Base-by-base conservation (phyloP, 2,888 invertebrate species). In the Lysandra coridon region DNA sequence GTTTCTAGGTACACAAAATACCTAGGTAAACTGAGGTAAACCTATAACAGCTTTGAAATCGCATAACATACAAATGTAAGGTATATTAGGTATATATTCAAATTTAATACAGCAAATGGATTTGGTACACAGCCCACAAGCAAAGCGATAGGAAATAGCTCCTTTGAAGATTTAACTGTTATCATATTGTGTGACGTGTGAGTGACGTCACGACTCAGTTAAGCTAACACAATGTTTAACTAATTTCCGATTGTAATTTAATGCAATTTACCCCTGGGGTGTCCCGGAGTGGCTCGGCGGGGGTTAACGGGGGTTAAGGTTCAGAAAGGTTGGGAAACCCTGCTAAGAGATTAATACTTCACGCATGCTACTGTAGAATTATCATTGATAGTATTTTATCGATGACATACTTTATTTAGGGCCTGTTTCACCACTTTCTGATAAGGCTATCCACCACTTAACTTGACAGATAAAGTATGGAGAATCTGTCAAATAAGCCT, bases 181-280 rank as follows among this genome's bases (percentile, higher is more conserved):
- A 69, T 69, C 69, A 2, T 23, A 23, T 23, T 14, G 10, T 17
- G 69, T 69, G 69, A 69, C 69, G 49, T 75, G 53, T 53, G 75
- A 75, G 75, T 75, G 75, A 75, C 75, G 75, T 44, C 44, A 75
- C 75, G 10, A 4, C 53, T 75, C 53, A 14, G 75, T 53, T 75
- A 44, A n/a, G 49, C 30, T 53, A 53, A 75, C 75, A 69, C 33
- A 37, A 33, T 37, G 69, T 69, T 64, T 69, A 69, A 69, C 69
- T 69, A 69, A 69, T 69, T 69, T 69, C 69, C 69, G 33, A 69
- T 69, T 69, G 69, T 69, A 69, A 69, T 69, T 69, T 69, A 69
- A 69, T 69, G 69, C 69, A 69, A 69, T 69, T 69, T 37, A 69
- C 69, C 33, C 69, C 69, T 1, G 69, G 33, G 30, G 64, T 30